Evolutionary conservation across 2,797 vertebrate species (phyloP).

Genomic region (Selene dorsalis): DNA sequence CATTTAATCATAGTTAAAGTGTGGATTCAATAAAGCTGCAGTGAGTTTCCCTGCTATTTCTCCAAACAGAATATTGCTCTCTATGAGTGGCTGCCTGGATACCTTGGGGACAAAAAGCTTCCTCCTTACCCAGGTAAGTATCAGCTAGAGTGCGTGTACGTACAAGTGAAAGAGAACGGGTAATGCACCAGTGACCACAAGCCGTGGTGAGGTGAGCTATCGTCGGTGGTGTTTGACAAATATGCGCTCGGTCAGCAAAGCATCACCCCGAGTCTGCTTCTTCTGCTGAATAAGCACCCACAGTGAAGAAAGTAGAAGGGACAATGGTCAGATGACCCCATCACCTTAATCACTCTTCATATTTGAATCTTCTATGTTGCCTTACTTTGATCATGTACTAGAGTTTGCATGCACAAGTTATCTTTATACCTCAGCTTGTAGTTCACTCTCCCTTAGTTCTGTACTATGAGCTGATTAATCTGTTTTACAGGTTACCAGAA

Average conservation of each 20-base stretch:
- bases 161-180: conserved; percentile 65
- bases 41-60: conserved; percentile 6
- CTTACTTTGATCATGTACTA: not conserved
- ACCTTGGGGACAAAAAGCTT: conserved; percentile 71
- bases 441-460: not conserved
- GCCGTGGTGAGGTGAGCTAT: conserved; percentile 71
- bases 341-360: conserved; percentile 32
- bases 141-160: conserved; percentile 46
- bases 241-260: conserved; percentile 78
- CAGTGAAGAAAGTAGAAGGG: conserved; percentile 58
- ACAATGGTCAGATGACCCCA: conserved; percentile 41
- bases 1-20: not conserved
- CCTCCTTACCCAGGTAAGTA: conserved; percentile 88
- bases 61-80: conserved; percentile 88
- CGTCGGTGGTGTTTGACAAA: conserved; percentile 66
- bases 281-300: conserved; percentile 72
- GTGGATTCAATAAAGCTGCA: conserved; percentile 5
- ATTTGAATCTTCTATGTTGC: not conserved
- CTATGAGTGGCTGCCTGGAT: conserved; percentile 93
- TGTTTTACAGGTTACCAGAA: conserved; percentile 88
- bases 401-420: not conserved
- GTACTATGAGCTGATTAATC: conserved; percentile 34
- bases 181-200: conserved; percentile 76
- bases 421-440: not conserved
- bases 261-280: conserved; percentile 37